A percentile compares a stretch with the other conserved stretches of the same genome.
Evolutionary conservation across 2,797 vertebrate species (phyloP).

Genomic region (Sphaeramia orbicularis): DNA sequence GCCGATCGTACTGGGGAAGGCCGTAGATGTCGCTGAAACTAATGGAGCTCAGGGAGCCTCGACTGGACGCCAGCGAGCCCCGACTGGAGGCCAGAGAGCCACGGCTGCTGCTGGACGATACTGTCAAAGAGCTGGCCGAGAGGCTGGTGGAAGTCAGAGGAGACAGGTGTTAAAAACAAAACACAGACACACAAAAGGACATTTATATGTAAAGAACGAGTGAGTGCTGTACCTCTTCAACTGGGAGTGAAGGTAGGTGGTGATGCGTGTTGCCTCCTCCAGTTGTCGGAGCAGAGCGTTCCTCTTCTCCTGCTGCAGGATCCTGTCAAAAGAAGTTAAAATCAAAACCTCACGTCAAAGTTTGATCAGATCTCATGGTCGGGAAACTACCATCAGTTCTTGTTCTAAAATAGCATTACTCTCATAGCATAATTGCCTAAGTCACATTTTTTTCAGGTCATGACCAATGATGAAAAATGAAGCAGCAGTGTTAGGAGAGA

Average conservation of each 20-base stretch:
- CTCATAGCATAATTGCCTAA: no score
- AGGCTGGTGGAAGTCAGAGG: constrained; percentile 79
- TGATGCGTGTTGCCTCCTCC: constrained; percentile 94
- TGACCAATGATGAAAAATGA: no score
- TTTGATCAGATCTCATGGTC: no score
- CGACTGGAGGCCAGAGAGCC: constrained; percentile 96
- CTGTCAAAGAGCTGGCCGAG: constrained; percentile 94
- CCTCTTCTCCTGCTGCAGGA: constrained; percentile 92
- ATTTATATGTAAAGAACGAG: not conserved
- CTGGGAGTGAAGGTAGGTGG: constrained; percentile 96
- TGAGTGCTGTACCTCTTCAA: constrained; percentile 89
- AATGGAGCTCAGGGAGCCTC: constrained; percentile 96
- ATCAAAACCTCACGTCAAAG: not conserved
- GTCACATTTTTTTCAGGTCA: no score
- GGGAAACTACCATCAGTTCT: no score
- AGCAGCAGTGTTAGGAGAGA: no score
- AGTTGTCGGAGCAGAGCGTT: constrained; percentile 93
- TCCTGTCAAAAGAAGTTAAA: constrained; percentile 64
- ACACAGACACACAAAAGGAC: not conserved
- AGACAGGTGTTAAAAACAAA: not conserved
- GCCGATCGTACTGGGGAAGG: constrained; percentile 93
- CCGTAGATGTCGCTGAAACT: constrained; percentile 99
- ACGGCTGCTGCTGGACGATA: constrained; percentile 97
- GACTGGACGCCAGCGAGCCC: constrained; percentile 94
- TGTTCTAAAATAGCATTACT: no score